These are phyloP conservation scores for Oreochromis tanganicae DNA, from an alignment of 2,113 vertebrate genomes.

Conservation along the genomic window DNA sequence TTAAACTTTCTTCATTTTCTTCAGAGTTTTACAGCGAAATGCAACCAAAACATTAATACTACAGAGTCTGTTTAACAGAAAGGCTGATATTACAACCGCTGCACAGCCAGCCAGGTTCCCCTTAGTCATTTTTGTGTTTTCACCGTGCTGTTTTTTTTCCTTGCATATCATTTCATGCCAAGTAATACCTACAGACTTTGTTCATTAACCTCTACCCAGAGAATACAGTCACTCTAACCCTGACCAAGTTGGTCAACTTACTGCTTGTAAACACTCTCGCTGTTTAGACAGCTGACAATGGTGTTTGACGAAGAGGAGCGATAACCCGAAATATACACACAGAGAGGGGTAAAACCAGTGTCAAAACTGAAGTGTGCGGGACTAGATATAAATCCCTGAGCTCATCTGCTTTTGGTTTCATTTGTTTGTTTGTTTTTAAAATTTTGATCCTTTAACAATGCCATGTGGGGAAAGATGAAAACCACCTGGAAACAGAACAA, in stretches of 20 bases:
- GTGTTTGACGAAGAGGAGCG: neutral
- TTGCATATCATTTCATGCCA: neutral
- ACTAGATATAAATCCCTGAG: neutral
- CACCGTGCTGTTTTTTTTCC: neutral
- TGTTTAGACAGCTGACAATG: neutral
- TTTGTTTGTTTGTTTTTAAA: neutral
- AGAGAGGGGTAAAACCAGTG: neutral
- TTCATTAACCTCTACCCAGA: neutral
- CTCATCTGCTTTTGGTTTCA: neutral
- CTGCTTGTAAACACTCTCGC: neutral
- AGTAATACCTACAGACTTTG: neutral
- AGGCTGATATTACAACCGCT: neutral
- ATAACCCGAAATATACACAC: neutral
- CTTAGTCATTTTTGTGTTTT: neutral
- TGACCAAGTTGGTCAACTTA: neutral
- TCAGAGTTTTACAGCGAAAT: neutral
- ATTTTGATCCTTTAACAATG: neutral
- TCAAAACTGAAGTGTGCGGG: neutral
- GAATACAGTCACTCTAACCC: neutral
- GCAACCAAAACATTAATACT: neutral
- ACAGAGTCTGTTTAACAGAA: neutral
- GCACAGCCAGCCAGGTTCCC: neutral
- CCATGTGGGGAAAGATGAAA: neutral
- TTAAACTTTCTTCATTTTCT: neutral
- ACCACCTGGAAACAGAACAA: neutral